phyloP scores from a whole-genome alignment of 2,888 invertebrate genomes.

The Ashinkailepas kermadecensis region DNA sequence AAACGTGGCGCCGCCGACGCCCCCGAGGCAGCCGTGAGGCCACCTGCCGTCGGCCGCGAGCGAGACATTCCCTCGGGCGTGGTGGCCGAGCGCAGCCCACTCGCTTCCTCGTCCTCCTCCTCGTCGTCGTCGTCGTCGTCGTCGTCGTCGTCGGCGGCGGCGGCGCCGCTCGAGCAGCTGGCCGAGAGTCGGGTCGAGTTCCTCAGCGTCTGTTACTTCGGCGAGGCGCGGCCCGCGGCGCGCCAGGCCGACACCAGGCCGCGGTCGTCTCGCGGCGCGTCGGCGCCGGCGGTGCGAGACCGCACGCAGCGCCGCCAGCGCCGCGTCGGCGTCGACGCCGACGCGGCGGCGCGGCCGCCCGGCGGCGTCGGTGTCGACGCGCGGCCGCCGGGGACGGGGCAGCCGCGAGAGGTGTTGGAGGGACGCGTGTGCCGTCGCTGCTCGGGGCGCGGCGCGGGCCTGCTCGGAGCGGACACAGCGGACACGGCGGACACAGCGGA shows the following conservation, averaged over 20 bases:
- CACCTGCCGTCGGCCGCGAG: no score
- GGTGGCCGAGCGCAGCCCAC: no score
- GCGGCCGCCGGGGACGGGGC: not conserved
- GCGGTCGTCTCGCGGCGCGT: no score
- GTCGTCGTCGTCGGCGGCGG: not conserved
- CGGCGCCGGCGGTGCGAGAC: no score
- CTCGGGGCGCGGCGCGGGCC: not conserved
- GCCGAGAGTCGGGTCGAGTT: not conserved
- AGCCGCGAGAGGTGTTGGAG: not conserved
- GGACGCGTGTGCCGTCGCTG: not conserved
- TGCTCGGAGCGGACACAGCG: not conserved
- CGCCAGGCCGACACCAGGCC: not conserved
- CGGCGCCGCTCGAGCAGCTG: not conserved
- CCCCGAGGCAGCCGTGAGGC: no score
- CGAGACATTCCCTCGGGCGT: no score
- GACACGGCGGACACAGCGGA: not conserved
- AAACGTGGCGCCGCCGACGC: no score
- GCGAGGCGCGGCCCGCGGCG: not conserved
- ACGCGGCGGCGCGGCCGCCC: not conserved
- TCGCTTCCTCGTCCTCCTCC: no score
- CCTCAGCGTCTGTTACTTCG: slow-evolving; percentile 5
- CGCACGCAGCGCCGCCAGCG: not conserved
- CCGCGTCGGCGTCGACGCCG: not conserved
- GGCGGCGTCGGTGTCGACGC: not conserved
- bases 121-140: not conserved